Evolutionary conservation across 2,797 vertebrate species (phyloP).

Genomic region (Erpetoichthys calabaricus): DNA sequence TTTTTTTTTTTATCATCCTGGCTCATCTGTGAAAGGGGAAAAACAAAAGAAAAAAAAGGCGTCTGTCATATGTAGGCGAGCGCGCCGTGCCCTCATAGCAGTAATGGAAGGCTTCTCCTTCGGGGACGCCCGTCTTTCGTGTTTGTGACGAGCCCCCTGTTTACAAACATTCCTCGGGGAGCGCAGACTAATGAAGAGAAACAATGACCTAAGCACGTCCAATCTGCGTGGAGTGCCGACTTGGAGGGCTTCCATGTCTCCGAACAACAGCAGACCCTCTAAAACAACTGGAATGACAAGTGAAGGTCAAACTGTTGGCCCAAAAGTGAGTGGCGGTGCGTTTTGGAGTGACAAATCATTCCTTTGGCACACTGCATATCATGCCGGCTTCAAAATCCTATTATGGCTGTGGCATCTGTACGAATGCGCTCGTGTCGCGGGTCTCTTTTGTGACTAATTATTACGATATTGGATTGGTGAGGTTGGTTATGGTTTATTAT

Average conservation of each 20-base stretch:
- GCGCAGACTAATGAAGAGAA: conserved; percentile 18
- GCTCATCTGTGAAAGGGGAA: too few species aligned
- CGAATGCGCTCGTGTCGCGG: too few species aligned
- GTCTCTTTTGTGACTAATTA: too few species aligned
- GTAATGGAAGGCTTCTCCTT: background rate
- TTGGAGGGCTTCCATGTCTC: conserved; percentile 19
- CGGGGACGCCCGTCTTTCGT: conserved; percentile 11
- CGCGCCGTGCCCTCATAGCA: conserved; percentile 1
- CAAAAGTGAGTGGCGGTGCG: conserved; percentile 9
- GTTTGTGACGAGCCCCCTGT: conserved; percentile 13
- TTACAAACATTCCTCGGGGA: conserved; percentile 17
- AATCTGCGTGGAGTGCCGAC: conserved; percentile 14
- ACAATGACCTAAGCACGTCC: conserved; percentile 16
- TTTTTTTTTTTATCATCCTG: too few species aligned
- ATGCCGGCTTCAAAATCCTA: too few species aligned
- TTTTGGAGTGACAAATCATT: conserved; percentile 7
- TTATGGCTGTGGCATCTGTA: too few species aligned
- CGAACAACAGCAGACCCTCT: conserved; percentile 15
- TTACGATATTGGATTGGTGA: too few species aligned
- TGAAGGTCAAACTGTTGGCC: conserved; percentile 20
- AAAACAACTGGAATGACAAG: conserved; percentile 15
- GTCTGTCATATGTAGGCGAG: too few species aligned
- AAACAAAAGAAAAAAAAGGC: too few species aligned
- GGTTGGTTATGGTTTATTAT: too few species aligned
- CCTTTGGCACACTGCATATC: background rate